A percentile compares a stretch with the other conserved stretches of the same genome.
These are phyloP conservation scores for Zosterops hypoxanthus DNA, from an alignment of 2,113 vertebrate species.

Conservation along the genomic window DNA sequence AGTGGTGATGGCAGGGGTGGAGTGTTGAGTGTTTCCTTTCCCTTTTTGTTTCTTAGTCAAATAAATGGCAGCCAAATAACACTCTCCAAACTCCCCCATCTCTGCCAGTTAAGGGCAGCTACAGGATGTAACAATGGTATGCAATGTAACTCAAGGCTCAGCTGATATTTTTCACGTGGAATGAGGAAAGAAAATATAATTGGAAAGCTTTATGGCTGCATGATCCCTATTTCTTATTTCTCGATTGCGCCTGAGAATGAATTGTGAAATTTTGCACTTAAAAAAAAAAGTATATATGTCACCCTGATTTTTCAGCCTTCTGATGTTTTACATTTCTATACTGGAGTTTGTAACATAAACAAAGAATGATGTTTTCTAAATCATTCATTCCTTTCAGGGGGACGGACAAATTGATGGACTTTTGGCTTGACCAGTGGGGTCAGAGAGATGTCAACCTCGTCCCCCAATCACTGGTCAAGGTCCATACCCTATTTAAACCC, in stretches of 20 bases:
- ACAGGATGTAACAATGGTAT: background rate
- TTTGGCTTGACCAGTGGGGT: no score
- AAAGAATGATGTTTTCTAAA: no score
- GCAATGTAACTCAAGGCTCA: background rate
- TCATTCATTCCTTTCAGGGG: no score
- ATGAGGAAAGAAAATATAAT: constrained; percentile 17
- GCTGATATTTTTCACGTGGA: background rate
- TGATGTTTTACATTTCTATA: no score
- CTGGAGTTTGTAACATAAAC: no score
- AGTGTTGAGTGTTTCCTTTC: background rate
- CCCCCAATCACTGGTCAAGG: no score
- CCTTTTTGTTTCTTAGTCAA: background rate
- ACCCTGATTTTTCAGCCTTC: no score
- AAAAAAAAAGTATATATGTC: background rate
- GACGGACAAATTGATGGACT: no score
- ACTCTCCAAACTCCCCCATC: background rate
- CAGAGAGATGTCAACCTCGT: no score
- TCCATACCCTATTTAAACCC: no score
- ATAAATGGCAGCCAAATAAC: background rate
- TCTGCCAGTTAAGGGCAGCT: background rate
- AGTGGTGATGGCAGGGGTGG: background rate
- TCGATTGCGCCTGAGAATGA: background rate
- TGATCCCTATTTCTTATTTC: background rate
- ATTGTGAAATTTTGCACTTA: background rate
- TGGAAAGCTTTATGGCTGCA: background rate